Conservation (phyloP, 1,140 invertebrate species). For the Magallana angulata region DNA sequence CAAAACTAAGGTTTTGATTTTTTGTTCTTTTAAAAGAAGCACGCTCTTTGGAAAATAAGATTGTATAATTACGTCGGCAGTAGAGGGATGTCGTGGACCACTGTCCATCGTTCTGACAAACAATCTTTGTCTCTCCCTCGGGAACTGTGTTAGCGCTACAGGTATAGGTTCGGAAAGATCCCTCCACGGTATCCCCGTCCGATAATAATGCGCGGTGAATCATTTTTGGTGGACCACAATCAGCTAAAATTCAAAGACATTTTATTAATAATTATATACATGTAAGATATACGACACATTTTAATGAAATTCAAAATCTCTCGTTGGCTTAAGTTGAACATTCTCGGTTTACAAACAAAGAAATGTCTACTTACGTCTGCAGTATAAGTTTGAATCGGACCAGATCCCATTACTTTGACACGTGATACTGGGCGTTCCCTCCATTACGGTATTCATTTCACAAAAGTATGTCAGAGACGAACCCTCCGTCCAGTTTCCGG, state of each 20-base stretch:
- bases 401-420: constrained; percentile 28
- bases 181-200: neutral
- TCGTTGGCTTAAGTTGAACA: neutral
- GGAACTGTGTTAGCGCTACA: neutral
- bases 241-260: neutral
- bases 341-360: no score
- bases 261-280: neutral
- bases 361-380: constrained; percentile 32
- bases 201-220: neutral
- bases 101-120: neutral
- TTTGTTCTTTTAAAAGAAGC: no score
- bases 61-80: constrained; percentile 14
- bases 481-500: constrained; percentile 10
- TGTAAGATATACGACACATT: neutral
- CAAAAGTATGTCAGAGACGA: constrained; percentile 8
- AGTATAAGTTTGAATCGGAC: constrained; percentile 24
- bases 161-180: neutral
- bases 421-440: neutral
- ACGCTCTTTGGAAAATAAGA: no score
- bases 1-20: no score
- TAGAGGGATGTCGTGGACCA: constrained; percentile 4
- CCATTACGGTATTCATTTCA: neutral
- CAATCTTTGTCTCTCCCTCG: neutral
- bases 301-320: neutral
- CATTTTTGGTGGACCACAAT: neutral